phyloP scores from a whole-genome alignment of 2,797 vertebrate species.

The Notoglanidium macrostoma region DNA sequence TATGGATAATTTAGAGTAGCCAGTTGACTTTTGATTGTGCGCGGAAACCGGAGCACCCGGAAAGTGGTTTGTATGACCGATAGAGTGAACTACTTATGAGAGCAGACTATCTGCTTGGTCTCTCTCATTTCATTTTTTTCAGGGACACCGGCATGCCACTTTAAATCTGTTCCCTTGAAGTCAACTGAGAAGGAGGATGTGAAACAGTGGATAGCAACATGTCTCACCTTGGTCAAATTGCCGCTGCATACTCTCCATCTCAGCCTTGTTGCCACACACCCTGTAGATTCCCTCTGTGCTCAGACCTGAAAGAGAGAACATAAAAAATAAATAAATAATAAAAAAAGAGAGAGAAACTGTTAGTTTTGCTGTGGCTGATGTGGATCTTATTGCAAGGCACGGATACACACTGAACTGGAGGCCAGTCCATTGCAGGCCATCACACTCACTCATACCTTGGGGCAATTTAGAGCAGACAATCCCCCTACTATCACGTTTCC shows the following conservation, averaged over 20 bases:
- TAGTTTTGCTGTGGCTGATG: not conserved
- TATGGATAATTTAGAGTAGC: too few relatives aligned
- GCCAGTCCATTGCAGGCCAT: not conserved
- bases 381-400: not conserved
- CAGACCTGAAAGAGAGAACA: slow-evolving; percentile 73
- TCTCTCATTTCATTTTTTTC: not conserved
- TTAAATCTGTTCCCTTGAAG: not conserved
- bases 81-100: too few relatives aligned
- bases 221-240: slow-evolving; percentile 92
- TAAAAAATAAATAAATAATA: not conserved
- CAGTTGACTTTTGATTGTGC: too few relatives aligned
- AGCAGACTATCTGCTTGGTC: not conserved
- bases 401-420: not conserved
- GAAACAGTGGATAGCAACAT: not conserved
- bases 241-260: slow-evolving; percentile 94
- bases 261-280: slow-evolving; percentile 93
- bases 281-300: slow-evolving; percentile 93
- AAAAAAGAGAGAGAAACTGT: not conserved
- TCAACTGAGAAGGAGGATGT: not conserved
- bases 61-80: not conserved
- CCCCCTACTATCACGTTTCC: not conserved
- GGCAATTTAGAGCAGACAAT: not conserved
- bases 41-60: too few relatives aligned
- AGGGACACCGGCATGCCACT: not conserved
- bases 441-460: not conserved